These are phyloP conservation scores for Callionymus lyra DNA, from an alignment of 2,113 vertebrate species.

Conservation along the genomic window DNA sequence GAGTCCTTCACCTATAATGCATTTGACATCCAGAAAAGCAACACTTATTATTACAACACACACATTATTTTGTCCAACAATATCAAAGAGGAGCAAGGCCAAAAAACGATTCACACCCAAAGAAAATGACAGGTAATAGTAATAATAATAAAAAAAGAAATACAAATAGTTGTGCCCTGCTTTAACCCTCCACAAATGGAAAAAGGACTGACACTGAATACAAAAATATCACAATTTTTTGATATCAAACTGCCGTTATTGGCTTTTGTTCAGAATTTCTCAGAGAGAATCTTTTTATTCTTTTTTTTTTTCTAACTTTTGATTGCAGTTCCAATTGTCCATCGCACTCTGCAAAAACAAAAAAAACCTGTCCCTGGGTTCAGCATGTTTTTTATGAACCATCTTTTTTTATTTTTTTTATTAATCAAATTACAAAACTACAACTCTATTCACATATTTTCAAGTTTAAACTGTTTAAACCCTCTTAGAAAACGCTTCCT, in stretches of 20 bases:
- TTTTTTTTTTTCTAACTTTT: conserved; percentile 16
- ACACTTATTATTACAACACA: conserved; percentile 71
- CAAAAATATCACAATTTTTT: conserved; percentile 94
- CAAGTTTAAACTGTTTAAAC: conserved; percentile 77
- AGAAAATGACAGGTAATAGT: conserved; percentile 36
- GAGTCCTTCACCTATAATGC: conserved; percentile 74
- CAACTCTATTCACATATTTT: conserved; percentile 79
- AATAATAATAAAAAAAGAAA: conserved; percentile 37
- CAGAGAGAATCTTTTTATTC: conserved; percentile 51
- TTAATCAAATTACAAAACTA: conserved; percentile 81
- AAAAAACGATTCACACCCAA: conserved; percentile 65
- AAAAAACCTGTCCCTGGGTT: not conserved
- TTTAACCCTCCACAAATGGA: conserved; percentile 73
- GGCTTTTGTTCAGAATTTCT: conserved; percentile 69
- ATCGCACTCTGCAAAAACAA: conserved; percentile 56
- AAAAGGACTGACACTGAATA: conserved; percentile 79
- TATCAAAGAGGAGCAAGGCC: conserved; percentile 74
- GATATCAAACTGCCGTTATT: conserved; percentile 77
- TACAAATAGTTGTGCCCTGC: conserved; percentile 70
- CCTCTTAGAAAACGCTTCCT: conserved; percentile 62
- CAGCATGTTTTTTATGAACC: conserved; percentile 12
- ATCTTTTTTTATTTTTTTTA: conserved; percentile 55
- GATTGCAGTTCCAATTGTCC: conserved; percentile 68
- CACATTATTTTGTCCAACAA: conserved; percentile 64
- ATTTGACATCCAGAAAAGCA: conserved; percentile 73